Evolutionary conservation across 2,797 vertebrate genomes (phyloP).

Genomic region (Sorex maritimensis): DNA sequence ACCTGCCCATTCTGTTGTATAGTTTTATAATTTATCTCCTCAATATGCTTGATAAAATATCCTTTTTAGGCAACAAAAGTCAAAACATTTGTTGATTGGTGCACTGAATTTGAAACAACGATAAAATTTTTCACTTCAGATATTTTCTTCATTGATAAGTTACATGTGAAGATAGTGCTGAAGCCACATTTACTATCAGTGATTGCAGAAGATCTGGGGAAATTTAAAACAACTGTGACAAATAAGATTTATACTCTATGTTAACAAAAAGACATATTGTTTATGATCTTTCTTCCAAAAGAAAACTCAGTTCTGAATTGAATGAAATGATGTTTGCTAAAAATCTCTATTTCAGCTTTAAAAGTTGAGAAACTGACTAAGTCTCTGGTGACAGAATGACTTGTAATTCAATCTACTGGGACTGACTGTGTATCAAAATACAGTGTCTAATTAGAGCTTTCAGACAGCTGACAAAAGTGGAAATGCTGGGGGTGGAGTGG

Average conservation of each 20-base stretch:
- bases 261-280: not conserved
- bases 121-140: not conserved
- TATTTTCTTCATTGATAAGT: not conserved
- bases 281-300: not conserved
- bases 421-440: not conserved
- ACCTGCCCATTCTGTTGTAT: not conserved
- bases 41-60: not conserved
- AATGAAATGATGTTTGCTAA: too few relatives aligned
- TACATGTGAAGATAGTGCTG: not conserved
- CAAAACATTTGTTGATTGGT: conserved; percentile 8
- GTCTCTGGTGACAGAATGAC: not conserved
- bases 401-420: conserved; percentile 41
- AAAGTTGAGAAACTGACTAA: not conserved
- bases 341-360: not conserved
- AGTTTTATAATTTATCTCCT: not conserved
- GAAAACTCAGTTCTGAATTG: not conserved
- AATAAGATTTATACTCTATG: conserved; percentile 5
- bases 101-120: not conserved
- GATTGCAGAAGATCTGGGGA: not conserved
- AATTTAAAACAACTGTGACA: conserved; percentile 10
- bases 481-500: conserved; percentile 13
- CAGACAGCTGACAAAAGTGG: conserved; percentile 30
- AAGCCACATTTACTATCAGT: not conserved
- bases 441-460: conserved; percentile 66
- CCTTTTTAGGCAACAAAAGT: not conserved